Percentiles rank a stretch among this genome's conserved stretches.
Conservation (phyloP, 2,113 vertebrate species). For the Nannospalax galili region DNA sequence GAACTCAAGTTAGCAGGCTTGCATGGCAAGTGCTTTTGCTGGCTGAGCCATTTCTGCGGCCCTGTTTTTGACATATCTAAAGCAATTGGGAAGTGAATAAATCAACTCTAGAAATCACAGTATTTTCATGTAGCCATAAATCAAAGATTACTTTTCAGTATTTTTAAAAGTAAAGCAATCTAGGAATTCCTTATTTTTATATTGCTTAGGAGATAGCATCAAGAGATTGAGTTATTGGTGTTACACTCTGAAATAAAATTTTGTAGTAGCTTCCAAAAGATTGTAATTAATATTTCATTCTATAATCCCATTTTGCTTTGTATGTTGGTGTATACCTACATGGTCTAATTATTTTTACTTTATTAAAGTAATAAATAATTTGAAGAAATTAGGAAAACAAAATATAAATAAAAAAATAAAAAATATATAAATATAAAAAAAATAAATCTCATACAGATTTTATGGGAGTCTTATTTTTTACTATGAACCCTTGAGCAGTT, state of each 20-base stretch:
- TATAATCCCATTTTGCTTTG: not conserved
- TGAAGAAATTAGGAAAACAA: not conserved
- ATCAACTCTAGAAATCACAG: not conserved
- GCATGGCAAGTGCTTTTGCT: too few species aligned
- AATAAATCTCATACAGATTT: not conserved
- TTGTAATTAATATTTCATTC: not conserved
- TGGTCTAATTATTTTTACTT: not conserved
- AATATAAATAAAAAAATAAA: not conserved
- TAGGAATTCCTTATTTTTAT: not conserved
- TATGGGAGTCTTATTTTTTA: not conserved
- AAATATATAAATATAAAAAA: too few species aligned
- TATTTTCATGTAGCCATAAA: not conserved
- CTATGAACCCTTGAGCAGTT: not conserved
- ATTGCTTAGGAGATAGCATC: not conserved
- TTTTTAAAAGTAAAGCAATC: slow-evolving; percentile 14
- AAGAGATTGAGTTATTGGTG: not conserved
- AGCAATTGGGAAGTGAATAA: not conserved
- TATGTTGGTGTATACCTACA: not conserved
- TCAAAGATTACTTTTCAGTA: not conserved
- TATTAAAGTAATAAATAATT: not conserved
- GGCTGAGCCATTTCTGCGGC: not conserved
- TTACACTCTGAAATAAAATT: slow-evolving; percentile 11
- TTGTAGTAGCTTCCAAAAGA: not conserved
- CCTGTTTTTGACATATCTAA: not conserved
- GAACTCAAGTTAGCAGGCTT: not conserved